Conservation (phyloP, 2,113 vertebrate genomes). For the Caretta caretta region DNA sequence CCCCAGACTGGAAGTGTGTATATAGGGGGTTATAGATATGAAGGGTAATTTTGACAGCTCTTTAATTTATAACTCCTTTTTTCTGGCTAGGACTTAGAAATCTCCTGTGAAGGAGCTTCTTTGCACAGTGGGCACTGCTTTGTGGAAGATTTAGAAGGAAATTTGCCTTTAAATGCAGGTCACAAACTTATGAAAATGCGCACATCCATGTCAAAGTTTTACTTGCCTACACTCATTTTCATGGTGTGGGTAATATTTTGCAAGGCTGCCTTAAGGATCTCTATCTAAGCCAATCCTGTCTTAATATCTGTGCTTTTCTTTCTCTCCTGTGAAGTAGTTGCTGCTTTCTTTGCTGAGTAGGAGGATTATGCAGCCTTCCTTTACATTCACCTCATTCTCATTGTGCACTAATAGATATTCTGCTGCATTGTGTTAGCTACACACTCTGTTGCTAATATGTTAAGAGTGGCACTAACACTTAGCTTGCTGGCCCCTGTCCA, state of each 20-base stretch:
- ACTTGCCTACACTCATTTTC: background rate
- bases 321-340: background rate
- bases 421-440: too few relatives aligned
- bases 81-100: background rate
- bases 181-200: background rate
- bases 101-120: background rate
- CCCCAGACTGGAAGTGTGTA: background rate
- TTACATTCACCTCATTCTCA: background rate
- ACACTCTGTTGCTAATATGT: background rate
- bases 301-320: background rate
- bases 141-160: background rate
- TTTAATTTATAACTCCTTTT: background rate
- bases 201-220: background rate
- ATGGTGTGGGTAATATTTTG: background rate
- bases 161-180: background rate
- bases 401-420: background rate
- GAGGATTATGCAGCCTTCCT: background rate
- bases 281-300: background rate
- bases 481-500: background rate
- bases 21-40: background rate
- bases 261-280: background rate
- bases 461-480: background rate
- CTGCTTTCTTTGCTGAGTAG: background rate
- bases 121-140: background rate
- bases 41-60: background rate